Evolutionary conservation across 1,140 invertebrate genomes (phyloP).

Genomic region (Ladona fulva): DNA sequence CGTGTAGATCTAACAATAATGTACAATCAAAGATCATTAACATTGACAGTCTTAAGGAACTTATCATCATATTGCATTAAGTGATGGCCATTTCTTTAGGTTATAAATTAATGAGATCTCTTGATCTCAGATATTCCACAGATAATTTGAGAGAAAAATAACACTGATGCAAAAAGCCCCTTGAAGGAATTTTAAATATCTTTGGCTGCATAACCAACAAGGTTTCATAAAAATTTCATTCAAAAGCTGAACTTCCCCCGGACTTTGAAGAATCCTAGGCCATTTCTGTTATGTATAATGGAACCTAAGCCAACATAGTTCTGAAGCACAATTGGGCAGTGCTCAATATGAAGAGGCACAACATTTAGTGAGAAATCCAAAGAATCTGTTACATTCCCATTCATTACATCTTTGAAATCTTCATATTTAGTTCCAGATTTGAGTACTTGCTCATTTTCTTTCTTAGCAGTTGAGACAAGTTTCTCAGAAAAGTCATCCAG

Average conservation of each 20-base stretch:
- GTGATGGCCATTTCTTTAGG: too few species aligned
- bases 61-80: too few species aligned
- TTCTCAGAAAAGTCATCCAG: constrained; percentile 47
- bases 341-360: constrained; percentile 45
- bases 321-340: constrained; percentile 64
- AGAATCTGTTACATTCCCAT: background rate
- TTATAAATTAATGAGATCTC: too few species aligned
- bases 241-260: constrained; percentile 78
- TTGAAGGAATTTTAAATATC: too few species aligned
- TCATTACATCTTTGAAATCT: background rate
- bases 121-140: too few species aligned
- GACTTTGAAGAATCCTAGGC: constrained; percentile 76
- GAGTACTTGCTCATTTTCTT: constrained; percentile 26
- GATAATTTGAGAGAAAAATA: too few species aligned
- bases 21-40: too few species aligned
- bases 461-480: constrained; percentile 38
- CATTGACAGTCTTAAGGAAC: too few species aligned
- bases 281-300: constrained; percentile 72
- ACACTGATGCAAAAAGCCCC: too few species aligned
- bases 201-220: too few species aligned
- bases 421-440: background rate
- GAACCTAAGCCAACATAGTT: constrained; percentile 70
- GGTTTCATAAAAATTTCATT: constrained; percentile 23
- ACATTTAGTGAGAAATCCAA: constrained; percentile 23
- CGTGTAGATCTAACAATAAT: too few species aligned